Evolutionary conservation across 2,888 invertebrate genomes (phyloP), one percentile per base, ranked within the genome.

Genomic region (Hypomecis atomaria): DNA sequence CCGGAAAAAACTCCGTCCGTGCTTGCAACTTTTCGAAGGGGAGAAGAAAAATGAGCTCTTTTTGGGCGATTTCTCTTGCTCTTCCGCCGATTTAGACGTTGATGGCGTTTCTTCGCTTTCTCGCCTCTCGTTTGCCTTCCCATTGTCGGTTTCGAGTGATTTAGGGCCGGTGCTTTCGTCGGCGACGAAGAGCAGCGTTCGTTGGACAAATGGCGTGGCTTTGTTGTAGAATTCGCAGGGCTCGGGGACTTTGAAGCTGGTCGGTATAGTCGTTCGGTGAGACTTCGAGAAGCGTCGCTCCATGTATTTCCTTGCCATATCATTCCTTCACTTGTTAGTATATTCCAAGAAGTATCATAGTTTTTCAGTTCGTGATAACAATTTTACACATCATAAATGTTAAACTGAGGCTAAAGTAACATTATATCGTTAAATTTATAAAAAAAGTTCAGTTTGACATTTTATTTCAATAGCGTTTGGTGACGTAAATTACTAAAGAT

Each of bases 221-320:
- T 93, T 93, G 71, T 90, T 91, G 71, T 93, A 93, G 68, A 93
- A 93, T 73, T 93, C 93, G 72, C 84, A 85, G 0, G 88, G 86
- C 71, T 93, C 93, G 1, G 92, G 91, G 6, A 91, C 82, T 84
- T 92, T 93, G 70, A 92, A 92, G 72, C 86, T 90, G 49, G 89
- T 78, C 37, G 93, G 92, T 78, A 92, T 92, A 4, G 93, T 92
- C 2, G 90, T 92, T 56, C 88, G 89, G 49, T 90, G 88, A 6
- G 92, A 84, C 73, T 91, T 92, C 5, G 92, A 87, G 70, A 92
- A 90, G 69, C 88, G 85, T 72, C 90, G 90, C 88, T 93, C 93
- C 91, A 93, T 92, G 86, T 92, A 93, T 88, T 93, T 93, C 83
- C 88, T 92, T 85, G 93, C 92, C 92, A 93, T 92, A 76, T 83